These are phyloP conservation scores for Cyprinodon tularosa DNA, from an alignment of 2,113 vertebrate species.

Conservation along the genomic window DNA sequence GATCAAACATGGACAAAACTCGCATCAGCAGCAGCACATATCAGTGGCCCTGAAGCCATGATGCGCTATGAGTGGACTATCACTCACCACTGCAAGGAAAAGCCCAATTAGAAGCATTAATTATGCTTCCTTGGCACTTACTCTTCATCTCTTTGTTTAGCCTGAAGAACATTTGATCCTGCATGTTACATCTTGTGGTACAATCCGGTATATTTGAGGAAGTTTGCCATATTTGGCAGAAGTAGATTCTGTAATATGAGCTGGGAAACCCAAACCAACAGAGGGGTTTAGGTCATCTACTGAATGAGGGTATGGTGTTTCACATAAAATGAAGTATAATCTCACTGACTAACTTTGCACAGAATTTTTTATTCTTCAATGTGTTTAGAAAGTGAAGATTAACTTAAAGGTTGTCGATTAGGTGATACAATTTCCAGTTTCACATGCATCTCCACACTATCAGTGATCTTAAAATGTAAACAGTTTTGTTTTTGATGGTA, in stretches of 20 bases:
- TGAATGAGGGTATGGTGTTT: conserved; percentile 70
- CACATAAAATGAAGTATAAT: conserved; percentile 75
- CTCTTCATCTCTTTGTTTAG: conserved; percentile 71
- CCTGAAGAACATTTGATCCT: conserved; percentile 65
- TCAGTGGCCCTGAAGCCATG: conserved; percentile 60
- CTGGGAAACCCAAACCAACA: conserved; percentile 67
- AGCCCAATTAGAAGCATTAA: conserved; percentile 76
- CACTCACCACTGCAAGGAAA: conserved; percentile 62
- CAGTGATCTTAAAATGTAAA: too few relatives aligned
- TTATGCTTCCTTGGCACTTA: conserved; percentile 76
- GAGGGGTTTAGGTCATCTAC: conserved; percentile 61
- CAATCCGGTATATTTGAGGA: conserved; percentile 65
- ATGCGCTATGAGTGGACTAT: conserved; percentile 67
- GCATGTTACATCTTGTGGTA: conserved; percentile 46
- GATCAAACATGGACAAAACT: conserved; percentile 65
- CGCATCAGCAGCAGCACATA: conserved; percentile 54
- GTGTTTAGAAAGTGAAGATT: too few relatives aligned
- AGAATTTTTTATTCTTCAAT: conserved; percentile 4
- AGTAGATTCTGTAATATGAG: conserved; percentile 62
- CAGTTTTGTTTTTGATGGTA: too few relatives aligned
- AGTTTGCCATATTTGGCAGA: conserved; percentile 77
- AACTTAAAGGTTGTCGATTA: too few relatives aligned
- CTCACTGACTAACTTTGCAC: conserved; percentile 53
- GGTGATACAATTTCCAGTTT: too few relatives aligned
- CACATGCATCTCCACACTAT: too few relatives aligned